Percentiles rank a stretch among this genome's conserved stretches.
Conservation (phyloP, 2,113 vertebrate genomes). For the Cebus imitator region DNA sequence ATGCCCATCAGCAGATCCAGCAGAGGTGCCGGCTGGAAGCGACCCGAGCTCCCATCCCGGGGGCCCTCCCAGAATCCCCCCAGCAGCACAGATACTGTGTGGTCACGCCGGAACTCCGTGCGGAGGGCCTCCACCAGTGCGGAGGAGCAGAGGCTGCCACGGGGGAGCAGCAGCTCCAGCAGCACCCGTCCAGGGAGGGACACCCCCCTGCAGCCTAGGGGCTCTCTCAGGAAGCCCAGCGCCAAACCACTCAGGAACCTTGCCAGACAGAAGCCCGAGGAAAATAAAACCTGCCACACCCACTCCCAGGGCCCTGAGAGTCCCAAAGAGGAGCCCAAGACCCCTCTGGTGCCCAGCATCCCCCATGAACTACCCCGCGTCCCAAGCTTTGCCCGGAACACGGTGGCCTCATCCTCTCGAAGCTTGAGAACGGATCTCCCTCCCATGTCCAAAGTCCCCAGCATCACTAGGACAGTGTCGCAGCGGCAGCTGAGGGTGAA, state of each 20-base stretch:
- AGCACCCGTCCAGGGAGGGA: slow-evolving; percentile 85
- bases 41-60: slow-evolving; percentile 77
- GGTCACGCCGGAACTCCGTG: slow-evolving; percentile 86
- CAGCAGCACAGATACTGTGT: slow-evolving; percentile 70
- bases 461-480: slow-evolving; percentile 84
- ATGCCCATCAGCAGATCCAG: slow-evolving; percentile 91
- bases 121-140: slow-evolving; percentile 87
- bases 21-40: slow-evolving; percentile 82
- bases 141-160: slow-evolving; percentile 86
- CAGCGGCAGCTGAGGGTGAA: slow-evolving; percentile 82
- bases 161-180: slow-evolving; percentile 70
- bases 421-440: slow-evolving; percentile 86
- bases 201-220: slow-evolving; percentile 69
- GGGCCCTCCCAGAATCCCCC: slow-evolving; percentile 70
- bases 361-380: slow-evolving; percentile 77
- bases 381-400: slow-evolving; percentile 94
- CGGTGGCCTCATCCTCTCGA: slow-evolving; percentile 92
- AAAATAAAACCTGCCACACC: slow-evolving; percentile 92
- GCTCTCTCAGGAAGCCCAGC: slow-evolving; percentile 88
- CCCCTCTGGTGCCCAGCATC: slow-evolving; percentile 33
- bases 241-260: slow-evolving; percentile 91
- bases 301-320: slow-evolving; percentile 84
- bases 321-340: slow-evolving; percentile 81
- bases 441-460: slow-evolving; percentile 73
- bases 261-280: slow-evolving; percentile 87